These are phyloP conservation scores for Pan troglodytes DNA, from an alignment of 2,113 vertebrate genomes.

Conservation along the genomic window NHGRI_mPanTro3-v2.1_pri NC_072410.2:63017501-63018000, in stretches of 20 bases:
- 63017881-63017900: background rate
- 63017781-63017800: background rate
- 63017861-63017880: background rate
- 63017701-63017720: background rate
- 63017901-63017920: background rate
- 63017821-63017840: background rate
- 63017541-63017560: background rate
- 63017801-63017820: background rate
- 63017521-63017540: background rate
- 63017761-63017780: background rate
- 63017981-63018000: background rate
- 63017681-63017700: background rate
- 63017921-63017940: background rate
- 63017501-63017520: background rate
- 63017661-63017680: background rate
- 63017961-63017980: background rate
- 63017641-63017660: background rate
- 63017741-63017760: background rate
- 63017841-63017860: background rate
- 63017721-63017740: background rate
- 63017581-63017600: background rate
- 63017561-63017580: conserved; percentile 8
- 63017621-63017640: background rate
- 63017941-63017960: background rate
- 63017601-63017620: background rate